Evolutionary conservation across 2,113 vertebrate genomes (phyloP), one percentile per base, ranked within the genome.

Genomic region (Myanophis thanlyinensis): DNA sequence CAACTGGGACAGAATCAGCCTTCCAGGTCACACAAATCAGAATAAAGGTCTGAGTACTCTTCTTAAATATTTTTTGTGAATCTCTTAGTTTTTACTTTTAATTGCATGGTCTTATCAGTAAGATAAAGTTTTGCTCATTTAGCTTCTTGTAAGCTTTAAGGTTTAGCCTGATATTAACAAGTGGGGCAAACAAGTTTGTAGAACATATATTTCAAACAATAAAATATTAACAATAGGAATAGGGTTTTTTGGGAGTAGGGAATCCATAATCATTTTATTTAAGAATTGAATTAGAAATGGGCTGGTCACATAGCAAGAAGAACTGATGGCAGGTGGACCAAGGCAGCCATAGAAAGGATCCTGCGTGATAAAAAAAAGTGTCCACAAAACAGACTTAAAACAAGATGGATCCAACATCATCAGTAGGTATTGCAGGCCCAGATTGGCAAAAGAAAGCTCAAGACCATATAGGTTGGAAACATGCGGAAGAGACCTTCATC

Each of bases 11-110:
- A 44, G 99, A 99, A 94, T 98, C 98, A 93, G 97, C 98, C 91
- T 99, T 99, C 97, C 99, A 99, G 97, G 98, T 99, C 96, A 99
- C 99, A 48, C 98, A 99, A 95, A 98, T 99, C 95, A 98, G 98
- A 96, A 97, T 99, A 96, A 99, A 98, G 98, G 99, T 99, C 96
- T 96, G 98, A 94, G 1, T 20, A 52, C 53, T 40, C 10, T 46
- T 51, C 30, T 46, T 8, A n/a, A 84, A 73, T 27, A 15, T 46
- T 56, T 48, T 95, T 62, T 85, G 22, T 85, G 46, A 44, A 46
- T n/a, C 52, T 25, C 35, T 92, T 73, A 46, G 48, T 10, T 52
- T 52, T 5, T 84, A 13, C 2, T 85, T 85, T 86, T 44, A 44
- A 85, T 4, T n/a, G 53, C 8, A 12, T 20, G 73, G 40, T 7